Conservation (phyloP, 1,140 invertebrate species). For the Procambarus clarkii region DNA sequence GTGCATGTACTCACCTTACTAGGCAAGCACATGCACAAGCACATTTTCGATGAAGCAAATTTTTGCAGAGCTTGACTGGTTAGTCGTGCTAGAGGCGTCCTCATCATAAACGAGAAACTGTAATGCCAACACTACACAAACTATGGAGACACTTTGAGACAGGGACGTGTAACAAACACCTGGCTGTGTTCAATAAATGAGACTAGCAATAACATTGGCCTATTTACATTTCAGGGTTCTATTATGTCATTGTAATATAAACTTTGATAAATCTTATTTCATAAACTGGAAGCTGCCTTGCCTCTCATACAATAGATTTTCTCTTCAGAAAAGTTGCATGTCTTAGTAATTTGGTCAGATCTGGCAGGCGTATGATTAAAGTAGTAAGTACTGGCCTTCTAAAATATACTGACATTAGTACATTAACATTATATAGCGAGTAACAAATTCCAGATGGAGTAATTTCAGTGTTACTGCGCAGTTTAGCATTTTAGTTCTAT, state of each 20-base stretch:
- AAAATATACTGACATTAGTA: constrained; percentile 13
- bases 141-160: background rate
- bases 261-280: background rate
- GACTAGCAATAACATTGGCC: constrained; percentile 37
- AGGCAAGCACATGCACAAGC: too few species aligned
- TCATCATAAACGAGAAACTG: background rate
- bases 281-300: background rate
- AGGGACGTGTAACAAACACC: background rate
- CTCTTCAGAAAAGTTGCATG: background rate
- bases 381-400: constrained; percentile 35
- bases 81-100: too few species aligned
- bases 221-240: constrained; percentile 17
- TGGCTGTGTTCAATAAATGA: constrained; percentile 17
- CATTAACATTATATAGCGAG: background rate
- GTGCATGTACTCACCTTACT: background rate
- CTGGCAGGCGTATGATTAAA: background rate
- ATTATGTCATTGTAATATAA: background rate
- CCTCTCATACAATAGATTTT: too few species aligned
- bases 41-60: too few species aligned
- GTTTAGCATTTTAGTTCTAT: background rate
- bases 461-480: background rate
- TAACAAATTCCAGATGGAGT: background rate
- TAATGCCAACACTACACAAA: background rate
- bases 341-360: background rate
- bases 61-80: too few species aligned